phyloP scores from a whole-genome alignment of 1,140 invertebrate genomes.

The Caenorhabditis briggsae region DNA sequence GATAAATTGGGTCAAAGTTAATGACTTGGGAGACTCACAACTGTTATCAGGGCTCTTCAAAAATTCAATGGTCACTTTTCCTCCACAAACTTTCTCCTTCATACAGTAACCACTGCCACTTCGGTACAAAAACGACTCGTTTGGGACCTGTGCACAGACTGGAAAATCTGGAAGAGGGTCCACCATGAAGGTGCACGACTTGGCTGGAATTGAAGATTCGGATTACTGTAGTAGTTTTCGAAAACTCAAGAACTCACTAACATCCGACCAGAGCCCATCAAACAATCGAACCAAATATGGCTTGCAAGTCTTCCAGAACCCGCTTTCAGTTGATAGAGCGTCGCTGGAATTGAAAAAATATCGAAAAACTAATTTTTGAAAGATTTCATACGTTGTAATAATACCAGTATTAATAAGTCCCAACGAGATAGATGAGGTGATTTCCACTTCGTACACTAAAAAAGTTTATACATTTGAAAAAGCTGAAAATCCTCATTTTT shows the following conservation, averaged over 20 bases:
- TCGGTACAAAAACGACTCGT: background rate
- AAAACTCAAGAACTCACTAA: background rate
- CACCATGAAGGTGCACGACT: background rate
- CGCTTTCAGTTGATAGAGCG: background rate
- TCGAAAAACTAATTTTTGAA: background rate
- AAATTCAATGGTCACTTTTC: background rate
- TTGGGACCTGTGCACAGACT: background rate
- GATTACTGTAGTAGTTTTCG: no score
- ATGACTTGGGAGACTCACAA: no score
- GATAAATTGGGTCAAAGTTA: background rate
- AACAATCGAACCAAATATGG: background rate
- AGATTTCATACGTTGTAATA: background rate
- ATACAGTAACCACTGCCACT: background rate
- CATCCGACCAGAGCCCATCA: background rate
- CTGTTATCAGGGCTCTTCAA: background rate
- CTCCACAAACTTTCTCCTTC: background rate
- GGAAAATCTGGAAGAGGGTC: background rate
- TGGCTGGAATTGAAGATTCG: background rate
- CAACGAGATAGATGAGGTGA: background rate
- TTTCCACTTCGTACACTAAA: background rate
- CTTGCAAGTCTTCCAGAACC: slow-evolving; percentile 5
- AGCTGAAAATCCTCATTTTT: no score
- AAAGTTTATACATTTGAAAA: no score
- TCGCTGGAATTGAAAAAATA: background rate
- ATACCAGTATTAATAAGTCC: background rate